Evolutionary conservation across 92 coral and sea anemone genomes (phyloP).

Genomic region (Hydrozoanthus gracilis): DNA sequence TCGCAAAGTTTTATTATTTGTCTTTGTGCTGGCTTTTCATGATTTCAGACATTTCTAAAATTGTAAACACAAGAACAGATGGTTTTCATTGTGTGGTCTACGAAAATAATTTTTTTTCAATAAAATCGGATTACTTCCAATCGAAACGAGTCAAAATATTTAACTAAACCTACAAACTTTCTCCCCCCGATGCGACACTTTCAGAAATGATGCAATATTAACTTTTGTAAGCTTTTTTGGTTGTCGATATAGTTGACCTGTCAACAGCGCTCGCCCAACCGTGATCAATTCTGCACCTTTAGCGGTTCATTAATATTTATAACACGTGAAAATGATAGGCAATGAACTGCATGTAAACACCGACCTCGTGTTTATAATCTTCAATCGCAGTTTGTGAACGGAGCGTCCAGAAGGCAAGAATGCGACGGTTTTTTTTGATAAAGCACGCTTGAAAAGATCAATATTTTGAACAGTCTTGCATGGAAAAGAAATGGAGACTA

Average conservation of each 20-base stretch:
- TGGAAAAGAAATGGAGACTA: conserved; percentile 32
- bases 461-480: not conserved
- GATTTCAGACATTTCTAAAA: no score
- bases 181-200: no score
- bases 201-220: not conserved
- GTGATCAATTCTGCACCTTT: conserved; percentile 14
- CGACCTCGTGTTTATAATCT: conserved; percentile 46
- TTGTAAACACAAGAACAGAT: no score
- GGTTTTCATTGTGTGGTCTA: no score
- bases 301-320: conserved; percentile 39
- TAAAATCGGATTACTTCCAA: no score
- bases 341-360: conserved; percentile 38
- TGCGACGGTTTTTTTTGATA: not conserved
- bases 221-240: not conserved
- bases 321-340: conserved; percentile 47
- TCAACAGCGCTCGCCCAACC: conserved; percentile 39
- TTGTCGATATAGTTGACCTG: conserved; percentile 4
- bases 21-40: no score
- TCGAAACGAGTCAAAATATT: no score
- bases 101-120: no score
- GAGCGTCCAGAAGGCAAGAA: not conserved
- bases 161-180: no score
- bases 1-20: no score
- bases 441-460: not conserved
- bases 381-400: conserved; percentile 46